Evolutionary conservation across 2,797 vertebrate genomes (phyloP), one percentile per base, ranked within the genome.

Genomic region (Triplophysa yarkandensis): DNA sequence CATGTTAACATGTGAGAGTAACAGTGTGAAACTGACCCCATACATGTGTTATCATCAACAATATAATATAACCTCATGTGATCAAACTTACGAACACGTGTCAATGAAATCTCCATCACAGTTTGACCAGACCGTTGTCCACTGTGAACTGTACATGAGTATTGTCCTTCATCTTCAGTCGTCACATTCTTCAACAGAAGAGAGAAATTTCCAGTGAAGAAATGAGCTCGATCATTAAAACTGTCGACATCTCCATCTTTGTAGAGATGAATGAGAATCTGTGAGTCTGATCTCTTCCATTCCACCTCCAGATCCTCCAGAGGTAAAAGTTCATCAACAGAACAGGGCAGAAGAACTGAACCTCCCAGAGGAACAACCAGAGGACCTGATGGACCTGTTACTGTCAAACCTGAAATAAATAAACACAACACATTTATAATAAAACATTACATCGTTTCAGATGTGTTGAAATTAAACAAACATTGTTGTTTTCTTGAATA

Each of bases 141-240:
- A 14, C 2, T 39, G 34, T 39, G 5, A 62, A 39, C 58, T 39
- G 6, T 23, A 39, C 58, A 62, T 39, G 4, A 23, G 58, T 62
- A 62, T 62, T 32, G 1, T 62, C 58, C 58, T 2, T 39, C 8
- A 62, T 62, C 58, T 39, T 62, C 11, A 62, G 32, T 11, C 39
- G 8, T 62, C 58, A 62, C 11, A 23, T 62, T 39, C n/a, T 39
- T 14, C 25, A 55, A 14, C 52, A 55, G 52, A 4, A 55, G 4
- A 25, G 52, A 55, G 25, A 55, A 55, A 25, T 55, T 55, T 55
- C 52, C 52, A n/a, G 43, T 44, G 43, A 44, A n/a, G 43, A 44
- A 44, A 44, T n/a, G 43, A 44, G 43, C 43, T 44, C 17, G 5
- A n/a, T 44, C 17, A 27, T 28, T 1, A 55, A 28, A 14, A 27